phyloP scores from a whole-genome alignment of 2,797 vertebrate genomes.

The Heliangelus exortis region DNA sequence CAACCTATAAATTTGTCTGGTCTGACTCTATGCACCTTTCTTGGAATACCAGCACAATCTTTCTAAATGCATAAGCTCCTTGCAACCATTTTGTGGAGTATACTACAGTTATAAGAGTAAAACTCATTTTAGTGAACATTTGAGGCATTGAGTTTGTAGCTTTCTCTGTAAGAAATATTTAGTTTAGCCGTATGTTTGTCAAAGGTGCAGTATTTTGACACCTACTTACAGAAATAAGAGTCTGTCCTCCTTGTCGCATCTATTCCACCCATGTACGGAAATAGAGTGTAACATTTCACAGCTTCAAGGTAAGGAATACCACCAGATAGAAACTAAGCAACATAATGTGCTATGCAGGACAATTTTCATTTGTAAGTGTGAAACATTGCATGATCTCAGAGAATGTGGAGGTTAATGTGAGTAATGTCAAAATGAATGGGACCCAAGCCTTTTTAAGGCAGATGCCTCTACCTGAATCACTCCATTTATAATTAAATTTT shows the following conservation, averaged over 20 bases:
- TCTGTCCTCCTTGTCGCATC: not conserved
- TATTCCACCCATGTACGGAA: not conserved
- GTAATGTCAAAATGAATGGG: not conserved
- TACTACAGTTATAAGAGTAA: not conserved
- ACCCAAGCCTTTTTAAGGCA: not conserved
- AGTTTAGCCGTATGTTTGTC: not conserved
- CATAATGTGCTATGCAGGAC: slow-evolving; percentile 25
- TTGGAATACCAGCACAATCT: not conserved
- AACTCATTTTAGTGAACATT: not conserved
- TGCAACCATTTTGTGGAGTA: not conserved
- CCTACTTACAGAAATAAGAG: not conserved
- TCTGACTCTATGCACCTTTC: not conserved
- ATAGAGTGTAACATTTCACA: not conserved
- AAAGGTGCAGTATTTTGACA: not conserved
- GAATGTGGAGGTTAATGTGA: not conserved
- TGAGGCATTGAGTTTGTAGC: not conserved
- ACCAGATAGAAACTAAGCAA: slow-evolving; percentile 25
- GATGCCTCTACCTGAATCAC: not conserved
- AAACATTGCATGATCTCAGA: not conserved
- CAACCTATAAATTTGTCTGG: not conserved
- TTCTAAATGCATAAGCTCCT: not conserved
- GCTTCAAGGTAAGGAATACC: not conserved
- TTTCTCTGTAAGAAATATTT: not conserved
- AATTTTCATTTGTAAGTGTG: slow-evolving; percentile 4
- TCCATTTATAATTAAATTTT: not conserved